A percentile compares a stretch with the other conserved stretches of the same genome.
phyloP scores from a whole-genome alignment of 2,113 vertebrate species.

The Bubo blakistoni region DNA sequence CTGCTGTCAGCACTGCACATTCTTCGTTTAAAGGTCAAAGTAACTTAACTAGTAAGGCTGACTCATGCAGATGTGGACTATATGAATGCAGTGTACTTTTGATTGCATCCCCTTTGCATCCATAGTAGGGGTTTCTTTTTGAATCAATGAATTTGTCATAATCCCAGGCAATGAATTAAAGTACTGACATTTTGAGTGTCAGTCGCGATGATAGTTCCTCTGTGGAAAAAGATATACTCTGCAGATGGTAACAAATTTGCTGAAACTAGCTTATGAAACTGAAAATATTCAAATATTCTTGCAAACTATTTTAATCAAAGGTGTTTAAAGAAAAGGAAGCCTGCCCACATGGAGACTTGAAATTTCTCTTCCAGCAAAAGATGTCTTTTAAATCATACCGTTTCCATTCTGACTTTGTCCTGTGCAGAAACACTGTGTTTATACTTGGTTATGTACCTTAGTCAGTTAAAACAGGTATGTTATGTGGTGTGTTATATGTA shows the following conservation, averaged over 20 bases:
- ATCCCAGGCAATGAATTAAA: not conserved
- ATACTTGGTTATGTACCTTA: not conserved
- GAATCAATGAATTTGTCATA: not conserved
- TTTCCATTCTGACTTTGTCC: not conserved
- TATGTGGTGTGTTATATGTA: not conserved
- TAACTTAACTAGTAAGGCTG: not conserved
- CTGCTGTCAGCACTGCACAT: conserved; percentile 20
- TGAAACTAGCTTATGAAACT: not conserved
- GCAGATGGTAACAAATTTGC: not conserved
- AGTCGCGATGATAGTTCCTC: not conserved
- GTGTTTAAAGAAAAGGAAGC: not conserved
- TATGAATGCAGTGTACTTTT: not conserved
- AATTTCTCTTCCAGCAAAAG: not conserved
- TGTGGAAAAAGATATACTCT: not conserved
- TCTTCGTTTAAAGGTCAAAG: conserved; percentile 65
- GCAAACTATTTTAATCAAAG: not conserved
- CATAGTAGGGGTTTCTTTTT: not conserved
- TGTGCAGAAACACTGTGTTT: not conserved
- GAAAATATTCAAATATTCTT: not conserved
- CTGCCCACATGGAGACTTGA: not conserved
- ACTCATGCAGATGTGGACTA: not conserved
- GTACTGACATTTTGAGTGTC: not conserved
- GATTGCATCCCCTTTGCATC: not conserved
- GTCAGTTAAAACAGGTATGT: not conserved
- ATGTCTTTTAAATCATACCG: not conserved